Base-by-base conservation (phyloP, 2,888 invertebrate species). In the Cerastoderma edule region DNA sequence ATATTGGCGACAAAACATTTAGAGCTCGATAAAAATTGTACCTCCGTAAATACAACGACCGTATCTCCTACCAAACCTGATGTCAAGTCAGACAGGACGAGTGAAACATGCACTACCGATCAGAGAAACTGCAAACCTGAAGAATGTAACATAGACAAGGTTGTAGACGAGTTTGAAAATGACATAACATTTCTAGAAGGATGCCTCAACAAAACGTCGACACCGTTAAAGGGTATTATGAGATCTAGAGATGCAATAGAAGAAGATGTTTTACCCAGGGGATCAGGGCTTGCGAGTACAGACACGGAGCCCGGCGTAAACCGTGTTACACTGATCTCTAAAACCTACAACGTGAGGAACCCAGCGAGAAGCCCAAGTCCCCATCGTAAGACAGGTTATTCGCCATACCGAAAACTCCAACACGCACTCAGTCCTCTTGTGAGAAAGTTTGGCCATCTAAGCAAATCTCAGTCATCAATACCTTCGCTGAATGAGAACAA, bases 201-300 rank as follows among this genome's bases (percentile, higher is more conserved):
- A 1, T 60, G 60, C 27, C 22, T 39, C 32, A 35, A 60, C 27
- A 60, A 60, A 60, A 60, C 60, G 13, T 60, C 60, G 24, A 60
- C 60, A 39, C 60, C 60, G n/a, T 22, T 22, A 60, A 60, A 60
- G 24, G 13, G 24, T 33, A 2, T 27, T 1, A 4, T 6, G 16
- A 39, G 10, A 54, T 27, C 8, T 4, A 19, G 8, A 32, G 22
- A 6, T 30, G 19, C 30, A 32, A 30, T 24, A 32, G 4, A 22
- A 28, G 5, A 10, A 8, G 10, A 16, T 39, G 10, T 13, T 13
- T 39, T 16, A 39, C 8, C 39, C 8, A 39, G 8, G 39, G 39
- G 16, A 39, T 13, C 39, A 39, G 16, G 16, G 39, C 39, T 39
- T 8, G n/a, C n/a, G n/a, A n/a, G n/a, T n/a, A n/a, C n/a, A n/a